Percentiles rank a stretch among this genome's conserved stretches.
These are phyloP conservation scores for Hystrix cristata DNA, from an alignment of 2,113 vertebrate species.

Conservation along the genomic window DNA sequence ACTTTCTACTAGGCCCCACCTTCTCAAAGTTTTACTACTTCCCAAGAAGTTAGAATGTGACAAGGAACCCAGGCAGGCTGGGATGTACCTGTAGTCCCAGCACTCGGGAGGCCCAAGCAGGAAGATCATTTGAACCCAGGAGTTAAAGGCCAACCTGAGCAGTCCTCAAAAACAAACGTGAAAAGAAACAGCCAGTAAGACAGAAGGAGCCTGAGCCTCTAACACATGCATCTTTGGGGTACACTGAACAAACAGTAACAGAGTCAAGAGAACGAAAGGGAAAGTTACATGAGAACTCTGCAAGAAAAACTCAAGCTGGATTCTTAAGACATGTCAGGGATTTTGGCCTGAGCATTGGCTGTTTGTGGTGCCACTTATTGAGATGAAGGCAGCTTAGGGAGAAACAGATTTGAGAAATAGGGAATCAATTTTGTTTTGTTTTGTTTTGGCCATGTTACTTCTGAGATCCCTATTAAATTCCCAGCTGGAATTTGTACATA, in stretches of 20 bases:
- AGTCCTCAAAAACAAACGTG: background rate
- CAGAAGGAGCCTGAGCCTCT: background rate
- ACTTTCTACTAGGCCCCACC: background rate
- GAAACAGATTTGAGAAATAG: background rate
- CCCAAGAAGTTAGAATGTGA: background rate
- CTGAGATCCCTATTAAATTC: background rate
- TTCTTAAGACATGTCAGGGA: background rate
- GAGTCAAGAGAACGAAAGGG: background rate
- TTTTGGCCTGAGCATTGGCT: background rate
- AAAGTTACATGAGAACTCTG: background rate
- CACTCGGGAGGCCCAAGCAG: background rate
- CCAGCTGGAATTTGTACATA: background rate
- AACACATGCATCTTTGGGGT: background rate
- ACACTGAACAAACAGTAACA: background rate
- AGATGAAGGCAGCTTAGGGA: background rate
- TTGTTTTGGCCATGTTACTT: background rate
- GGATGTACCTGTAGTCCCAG: background rate
- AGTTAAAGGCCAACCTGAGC: background rate
- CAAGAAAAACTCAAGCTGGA: background rate
- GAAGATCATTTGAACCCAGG: background rate
- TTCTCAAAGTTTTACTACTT: background rate
- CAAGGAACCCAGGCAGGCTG: background rate
- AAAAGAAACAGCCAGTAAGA: background rate
- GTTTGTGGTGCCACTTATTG: background rate
- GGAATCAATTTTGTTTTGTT: background rate